Evolutionary conservation across 2,888 invertebrate genomes (phyloP), one percentile per base, ranked within the genome.

Genomic region (Danaus chrysippus): DNA sequence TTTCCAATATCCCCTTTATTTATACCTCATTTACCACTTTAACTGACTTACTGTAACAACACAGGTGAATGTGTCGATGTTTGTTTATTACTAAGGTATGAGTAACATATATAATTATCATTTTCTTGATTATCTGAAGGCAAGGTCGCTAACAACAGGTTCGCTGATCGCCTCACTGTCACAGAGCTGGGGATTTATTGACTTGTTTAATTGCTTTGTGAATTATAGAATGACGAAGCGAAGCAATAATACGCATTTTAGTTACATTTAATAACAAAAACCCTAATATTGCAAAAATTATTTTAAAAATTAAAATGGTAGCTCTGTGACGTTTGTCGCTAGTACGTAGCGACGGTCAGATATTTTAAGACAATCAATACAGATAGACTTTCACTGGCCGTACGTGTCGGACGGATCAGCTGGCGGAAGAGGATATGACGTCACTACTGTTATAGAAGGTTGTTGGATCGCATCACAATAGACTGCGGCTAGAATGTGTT

Each of bases 371-470:
- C 62, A 67, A 34, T 34, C 23, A 34, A 61, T n/a, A 53, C 63
- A 61, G 61, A 57, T 61, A 59, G 71, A 77, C 76, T 77, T 76
- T 77, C 76, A 76, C 76, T 76, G 69, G 56, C 66, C 43, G 69
- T 66, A 72, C 72, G 73, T 67, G 72, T 66, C 67, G 56, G 71
- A 63, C 70, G 56, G 73, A 76, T 82, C 89, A 88, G 88, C 89
- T 87, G 87, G 80, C 84, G 88, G 86, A 86, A 84, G 73, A 79
- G 81, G 88, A 89, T 77, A 76, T 89, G 89, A 88, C 87, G 87
- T 83, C 86, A 85, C 76, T 81, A 81, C 81, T 76, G 83, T 83
- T 83, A 78, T 75, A 64, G 64, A 56, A 62, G 60, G 60, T 62
- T 64, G 49, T 49, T 49, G 49, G 5, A 17, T 10, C 17, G 49